phyloP scores from a whole-genome alignment of 1,140 invertebrate species.

The Pteromalus puparum region DNA sequence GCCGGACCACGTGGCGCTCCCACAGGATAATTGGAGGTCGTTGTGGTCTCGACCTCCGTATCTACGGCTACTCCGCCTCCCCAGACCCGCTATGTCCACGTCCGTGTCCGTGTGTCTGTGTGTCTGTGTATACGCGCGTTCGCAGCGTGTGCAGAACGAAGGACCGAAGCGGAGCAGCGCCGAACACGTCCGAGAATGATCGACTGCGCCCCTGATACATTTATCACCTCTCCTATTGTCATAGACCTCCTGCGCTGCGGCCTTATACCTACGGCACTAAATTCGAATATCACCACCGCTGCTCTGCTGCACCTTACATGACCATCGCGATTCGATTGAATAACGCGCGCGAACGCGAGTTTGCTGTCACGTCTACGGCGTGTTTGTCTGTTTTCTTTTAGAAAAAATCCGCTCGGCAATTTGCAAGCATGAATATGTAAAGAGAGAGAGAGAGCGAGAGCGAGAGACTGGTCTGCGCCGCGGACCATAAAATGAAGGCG shows the following conservation, averaged over 20 bases:
- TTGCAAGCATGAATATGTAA: not conserved
- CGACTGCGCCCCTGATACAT: conserved; percentile 45
- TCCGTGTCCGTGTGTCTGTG: not conserved
- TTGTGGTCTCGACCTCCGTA: conserved; percentile 58
- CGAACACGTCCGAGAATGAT: conserved; percentile 32
- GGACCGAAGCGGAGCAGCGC: not conserved
- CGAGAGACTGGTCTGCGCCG: no score
- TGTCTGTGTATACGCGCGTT: not conserved
- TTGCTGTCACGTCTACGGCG: not conserved
- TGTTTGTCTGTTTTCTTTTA: not conserved
- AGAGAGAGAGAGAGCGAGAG: not conserved
- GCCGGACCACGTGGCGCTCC: conserved; percentile 60
- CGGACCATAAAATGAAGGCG: not conserved
- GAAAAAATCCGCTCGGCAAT: not conserved
- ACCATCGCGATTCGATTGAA: not conserved
- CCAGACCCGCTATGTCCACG: not conserved
- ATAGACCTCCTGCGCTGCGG: not conserved
- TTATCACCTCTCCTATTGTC: conserved; percentile 27
- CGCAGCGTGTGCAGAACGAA: not conserved
- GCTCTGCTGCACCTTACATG: not conserved
- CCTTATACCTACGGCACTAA: not conserved
- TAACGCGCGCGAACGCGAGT: no score
- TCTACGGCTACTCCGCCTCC: not conserved
- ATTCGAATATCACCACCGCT: not conserved
- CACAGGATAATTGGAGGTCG: conserved; percentile 66